Percentiles rank a stretch among this genome's conserved stretches.
These are phyloP conservation scores for Phalangium opilio DNA, from an alignment of 2,888 invertebrate genomes.

Conservation along the genomic window DNA sequence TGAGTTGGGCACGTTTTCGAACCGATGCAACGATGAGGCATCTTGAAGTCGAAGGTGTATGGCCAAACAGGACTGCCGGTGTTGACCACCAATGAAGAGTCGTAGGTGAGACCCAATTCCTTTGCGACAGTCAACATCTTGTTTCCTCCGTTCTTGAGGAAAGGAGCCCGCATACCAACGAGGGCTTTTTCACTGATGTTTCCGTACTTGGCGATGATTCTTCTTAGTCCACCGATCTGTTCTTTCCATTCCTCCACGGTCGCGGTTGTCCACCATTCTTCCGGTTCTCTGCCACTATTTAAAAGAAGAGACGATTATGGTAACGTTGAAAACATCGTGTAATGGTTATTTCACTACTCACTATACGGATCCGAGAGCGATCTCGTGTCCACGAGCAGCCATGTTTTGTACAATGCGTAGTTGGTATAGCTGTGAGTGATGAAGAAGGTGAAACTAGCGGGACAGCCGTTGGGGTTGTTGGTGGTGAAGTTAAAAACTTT, in stretches of 20 bases:
- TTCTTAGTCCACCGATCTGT: conserved; percentile 22
- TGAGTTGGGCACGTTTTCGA: conserved; percentile 20
- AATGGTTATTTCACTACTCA: conserved; percentile 34
- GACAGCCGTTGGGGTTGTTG: conserved; percentile 75
- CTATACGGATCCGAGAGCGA: conserved; percentile 76
- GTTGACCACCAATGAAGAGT: conserved; percentile 18
- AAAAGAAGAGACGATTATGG: neutral
- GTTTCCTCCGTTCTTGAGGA: conserved; percentile 21
- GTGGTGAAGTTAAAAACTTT: conserved; percentile 30
- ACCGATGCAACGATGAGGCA: conserved; percentile 12
- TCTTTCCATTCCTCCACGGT: conserved; percentile 21
- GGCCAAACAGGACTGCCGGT: conserved; percentile 19
- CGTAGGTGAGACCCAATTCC: conserved; percentile 22
- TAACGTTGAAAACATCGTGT: no score
- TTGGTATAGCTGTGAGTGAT: conserved; percentile 81
- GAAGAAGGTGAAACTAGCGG: conserved; percentile 80
- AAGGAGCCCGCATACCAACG: conserved; percentile 21
- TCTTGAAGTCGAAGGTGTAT: conserved; percentile 20
- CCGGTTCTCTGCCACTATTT: conserved; percentile 20
- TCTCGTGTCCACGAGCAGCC: conserved; percentile 78
- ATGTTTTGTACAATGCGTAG: conserved; percentile 79
- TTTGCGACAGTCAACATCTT: conserved; percentile 20
- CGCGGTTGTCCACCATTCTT: conserved; percentile 21
- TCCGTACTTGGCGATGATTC: conserved; percentile 20
- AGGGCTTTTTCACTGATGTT: conserved; percentile 19